Evolutionary conservation across 2,888 invertebrate species (phyloP), one percentile per base, ranked within the genome.

Genomic region (Petrolisthes manimaculis): DNA sequence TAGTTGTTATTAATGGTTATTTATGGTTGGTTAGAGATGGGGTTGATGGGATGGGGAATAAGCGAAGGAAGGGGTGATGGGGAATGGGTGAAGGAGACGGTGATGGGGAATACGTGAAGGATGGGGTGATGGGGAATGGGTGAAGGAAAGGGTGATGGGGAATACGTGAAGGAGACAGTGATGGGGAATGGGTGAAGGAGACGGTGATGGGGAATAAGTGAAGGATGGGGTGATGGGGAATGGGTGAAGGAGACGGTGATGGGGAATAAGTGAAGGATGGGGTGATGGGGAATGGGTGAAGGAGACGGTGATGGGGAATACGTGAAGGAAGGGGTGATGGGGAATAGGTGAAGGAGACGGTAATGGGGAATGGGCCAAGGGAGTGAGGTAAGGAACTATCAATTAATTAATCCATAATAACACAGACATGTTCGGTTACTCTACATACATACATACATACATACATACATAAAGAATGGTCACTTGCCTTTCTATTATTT

Each of bases 1-100:
- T 78, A 78, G 53, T 83, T 83, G 83, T 83, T 83, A 87, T 87
- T 87, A 87, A 86, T 86, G 53, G 78, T 83, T 87, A 87, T 87
- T 87, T 87, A 87, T 87, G 86, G 24, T 77, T 37, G 24, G 54
- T 67, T 51, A 61, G 54, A 21, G 77, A 56, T 61, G 14, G 80
- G 80, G 37, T n/a, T 14, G 55, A 21, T 53, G 74, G 1, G 74
- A 24, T 24, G 71, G 37, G 71, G 56, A 55, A 21, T 14, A 67
- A 21, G 51, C 5, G 24, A 24, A 4, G 69, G 69, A 1, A 69
- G 21, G 80, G 61, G 14, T 24, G 55, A 37, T 18, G 12, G 78
- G 74, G 6, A 53, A 6, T 4, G 74, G 55, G n/a, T 54, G 6
- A 69, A 53, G 82, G 6, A 24, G 24, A 54, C 12, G 56, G 75